Conservation (phyloP, 2,888 invertebrate genomes). For the Drosophila neotestacea region DNA sequence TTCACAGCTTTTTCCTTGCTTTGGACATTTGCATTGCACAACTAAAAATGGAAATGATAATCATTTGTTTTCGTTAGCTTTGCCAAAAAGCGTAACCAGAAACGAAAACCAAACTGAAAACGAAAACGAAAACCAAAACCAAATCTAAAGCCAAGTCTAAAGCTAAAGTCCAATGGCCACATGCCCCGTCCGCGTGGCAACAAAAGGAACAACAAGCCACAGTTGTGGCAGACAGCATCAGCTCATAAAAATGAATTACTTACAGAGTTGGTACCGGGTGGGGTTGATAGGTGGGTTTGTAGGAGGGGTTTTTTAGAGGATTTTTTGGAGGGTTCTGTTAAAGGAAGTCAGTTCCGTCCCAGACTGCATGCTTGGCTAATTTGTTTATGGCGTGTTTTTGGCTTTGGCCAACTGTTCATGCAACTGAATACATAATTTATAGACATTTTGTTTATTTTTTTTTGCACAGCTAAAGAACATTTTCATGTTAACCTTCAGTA, state of each 20-base stretch:
- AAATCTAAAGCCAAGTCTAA: conserved; percentile 15
- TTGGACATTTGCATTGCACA: conserved; percentile 53
- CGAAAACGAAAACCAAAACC: conserved; percentile 34
- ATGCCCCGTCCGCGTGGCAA: conserved; percentile 11
- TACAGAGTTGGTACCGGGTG: conserved; percentile 11
- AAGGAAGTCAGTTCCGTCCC: conserved; percentile 6
- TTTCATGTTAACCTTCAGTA: conserved; percentile 6
- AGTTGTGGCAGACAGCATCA: conserved; percentile 51
- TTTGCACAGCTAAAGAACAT: conserved; percentile 2
- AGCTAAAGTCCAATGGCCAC: conserved; percentile 24
- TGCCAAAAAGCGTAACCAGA: conserved; percentile 26
- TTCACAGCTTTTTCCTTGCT: conserved; percentile 18
- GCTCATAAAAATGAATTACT: conserved; percentile 77
- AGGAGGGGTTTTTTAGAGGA: too few relatives aligned
- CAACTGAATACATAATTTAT: conserved; percentile 59
- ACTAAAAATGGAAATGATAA: conserved; percentile 66
- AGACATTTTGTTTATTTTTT: conserved; percentile 22
- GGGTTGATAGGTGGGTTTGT: background rate
- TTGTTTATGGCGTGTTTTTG: conserved; percentile 59
- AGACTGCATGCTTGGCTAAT: conserved; percentile 55
- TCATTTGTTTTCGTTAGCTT: conserved; percentile 73
- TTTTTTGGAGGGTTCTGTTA: background rate
- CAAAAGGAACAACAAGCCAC: conserved; percentile 11
- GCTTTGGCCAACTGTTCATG: conserved; percentile 25
- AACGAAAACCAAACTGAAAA: background rate